These are phyloP conservation scores for Drosophila tani DNA, from an alignment of 1,140 invertebrate genomes.

Conservation along the genomic window DNA sequence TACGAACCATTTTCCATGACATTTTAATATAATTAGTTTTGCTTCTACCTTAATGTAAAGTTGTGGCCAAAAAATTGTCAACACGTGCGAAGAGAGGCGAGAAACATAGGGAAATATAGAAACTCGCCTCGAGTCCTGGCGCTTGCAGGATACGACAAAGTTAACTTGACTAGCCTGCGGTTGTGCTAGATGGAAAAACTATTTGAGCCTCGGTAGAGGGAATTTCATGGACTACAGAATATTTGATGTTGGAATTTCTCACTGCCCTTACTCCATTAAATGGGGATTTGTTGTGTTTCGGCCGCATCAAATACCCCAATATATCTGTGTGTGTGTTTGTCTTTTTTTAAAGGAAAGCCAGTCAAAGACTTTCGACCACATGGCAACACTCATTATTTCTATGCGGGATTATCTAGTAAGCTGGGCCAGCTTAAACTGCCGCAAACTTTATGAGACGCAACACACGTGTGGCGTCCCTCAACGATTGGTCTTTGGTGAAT, in stretches of 20 bases:
- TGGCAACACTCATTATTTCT: conserved; percentile 78
- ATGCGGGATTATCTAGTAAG: conserved; percentile 76
- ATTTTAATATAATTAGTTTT: conserved; percentile 83
- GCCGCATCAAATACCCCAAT: conserved; percentile 25
- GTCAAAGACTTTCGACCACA: conserved; percentile 52
- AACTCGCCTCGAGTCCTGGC: conserved; percentile 49
- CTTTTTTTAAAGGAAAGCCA: conserved; percentile 56
- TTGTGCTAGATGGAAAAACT: conserved; percentile 54
- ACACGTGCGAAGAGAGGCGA: conserved; percentile 50
- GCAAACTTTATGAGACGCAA: conserved; percentile 80
- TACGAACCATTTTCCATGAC: conserved; percentile 73
- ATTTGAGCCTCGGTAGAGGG: conserved; percentile 61
- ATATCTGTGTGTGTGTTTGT: conserved; percentile 43
- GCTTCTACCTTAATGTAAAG: conserved; percentile 76
- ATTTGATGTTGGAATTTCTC: conserved; percentile 67
- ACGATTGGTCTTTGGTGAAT: conserved; percentile 10
- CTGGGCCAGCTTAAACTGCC: conserved; percentile 77
- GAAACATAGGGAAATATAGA: conserved; percentile 1
- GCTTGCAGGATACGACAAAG: conserved; percentile 51
- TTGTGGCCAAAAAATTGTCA: conserved; percentile 81
- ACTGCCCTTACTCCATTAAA: conserved; percentile 71
- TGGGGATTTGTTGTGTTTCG: conserved; percentile 65
- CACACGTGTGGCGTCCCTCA: conserved; percentile 61
- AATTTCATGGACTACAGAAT: conserved; percentile 76
- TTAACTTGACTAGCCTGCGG: conserved; percentile 59